Evolutionary conservation across 2,888 invertebrate species (phyloP).

Genomic region (Lamellibrachia columna): DNA sequence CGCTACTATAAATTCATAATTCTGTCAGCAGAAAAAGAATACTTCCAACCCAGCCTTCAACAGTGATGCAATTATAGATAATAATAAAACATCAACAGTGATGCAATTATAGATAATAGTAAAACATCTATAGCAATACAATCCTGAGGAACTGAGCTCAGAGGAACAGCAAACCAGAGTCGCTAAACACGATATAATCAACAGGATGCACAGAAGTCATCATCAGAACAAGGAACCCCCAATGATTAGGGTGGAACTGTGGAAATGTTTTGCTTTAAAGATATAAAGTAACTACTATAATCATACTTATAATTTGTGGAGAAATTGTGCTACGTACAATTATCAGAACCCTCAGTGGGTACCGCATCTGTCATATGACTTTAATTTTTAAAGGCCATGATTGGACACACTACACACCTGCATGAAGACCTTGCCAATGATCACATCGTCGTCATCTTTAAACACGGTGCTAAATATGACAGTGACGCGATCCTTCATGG

Average conservation of each 20-base stretch:
- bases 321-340: too few relatives aligned
- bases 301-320: too few relatives aligned
- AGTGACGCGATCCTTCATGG: conserved; percentile 96
- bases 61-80: background rate
- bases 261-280: too few relatives aligned
- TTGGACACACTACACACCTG: conserved; percentile 70
- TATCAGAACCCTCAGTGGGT: too few relatives aligned
- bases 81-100: background rate
- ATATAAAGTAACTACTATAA: too few relatives aligned
- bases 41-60: background rate
- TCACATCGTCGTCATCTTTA: conserved; percentile 96
- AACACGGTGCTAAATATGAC: conserved; percentile 99
- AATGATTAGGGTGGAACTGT: too few relatives aligned
- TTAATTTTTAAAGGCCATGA: too few relatives aligned
- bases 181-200: too few relatives aligned
- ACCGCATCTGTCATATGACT: too few relatives aligned
- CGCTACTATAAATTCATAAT: background rate
- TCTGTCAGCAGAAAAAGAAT: background rate
- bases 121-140: background rate
- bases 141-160: background rate
- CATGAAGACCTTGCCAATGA: conserved; percentile 99
- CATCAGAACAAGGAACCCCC: too few relatives aligned
- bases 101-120: background rate
- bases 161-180: too few relatives aligned
- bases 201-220: too few relatives aligned